Evolutionary conservation across 2,888 invertebrate genomes (phyloP), one percentile per base, ranked within the genome.

Genomic region (Calameuta pallipes): DNA sequence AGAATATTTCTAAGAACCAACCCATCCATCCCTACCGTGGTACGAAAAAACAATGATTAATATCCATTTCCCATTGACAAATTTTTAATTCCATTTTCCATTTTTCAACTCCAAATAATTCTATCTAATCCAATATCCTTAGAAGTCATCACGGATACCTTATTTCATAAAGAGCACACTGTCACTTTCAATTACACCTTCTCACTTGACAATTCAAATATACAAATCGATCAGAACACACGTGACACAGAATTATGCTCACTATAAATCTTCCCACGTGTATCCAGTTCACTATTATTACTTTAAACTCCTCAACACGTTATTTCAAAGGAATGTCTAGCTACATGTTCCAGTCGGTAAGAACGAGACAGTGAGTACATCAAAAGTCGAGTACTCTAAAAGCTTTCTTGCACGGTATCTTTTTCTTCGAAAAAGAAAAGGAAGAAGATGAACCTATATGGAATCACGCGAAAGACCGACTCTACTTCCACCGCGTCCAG

Each of bases 351-450:
- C 69, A 71, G 23, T 56, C 56, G 30, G 41, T 35, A 78, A 77
- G 78, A 79, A 83, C 82, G 75, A 41, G 74, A 75, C 36, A 6
- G 23, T n/a, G 41, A 71, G 36, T 74, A 76, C 85, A 83, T 78
- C 80, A 73, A 80, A 81, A 85, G 83, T 76, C 76, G 75, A 75
- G 31, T 80, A 85, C 84, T 84, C 83, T 84, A 85, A 84, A 84
- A 85, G 84, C 83, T 82, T 80, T 79, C 74, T 77, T 80, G 79
- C 75, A 34, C 80, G 69, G 56, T 56, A 56, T 56, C 56, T 56
- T 56, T 56, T 15, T 56, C 56, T 23, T 15, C 36, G 30, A 69
- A 71, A 13, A 73, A 30, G 30, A 23, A 34, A 71, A n/a, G 71
- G 70, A 75, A 76, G 41, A 35, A 23, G 70, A 35, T 73, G 56